A percentile compares a stretch with the other conserved stretches of the same genome.
Conservation (phyloP, 2,113 vertebrate genomes). For the Actenoides hombroni region DNA sequence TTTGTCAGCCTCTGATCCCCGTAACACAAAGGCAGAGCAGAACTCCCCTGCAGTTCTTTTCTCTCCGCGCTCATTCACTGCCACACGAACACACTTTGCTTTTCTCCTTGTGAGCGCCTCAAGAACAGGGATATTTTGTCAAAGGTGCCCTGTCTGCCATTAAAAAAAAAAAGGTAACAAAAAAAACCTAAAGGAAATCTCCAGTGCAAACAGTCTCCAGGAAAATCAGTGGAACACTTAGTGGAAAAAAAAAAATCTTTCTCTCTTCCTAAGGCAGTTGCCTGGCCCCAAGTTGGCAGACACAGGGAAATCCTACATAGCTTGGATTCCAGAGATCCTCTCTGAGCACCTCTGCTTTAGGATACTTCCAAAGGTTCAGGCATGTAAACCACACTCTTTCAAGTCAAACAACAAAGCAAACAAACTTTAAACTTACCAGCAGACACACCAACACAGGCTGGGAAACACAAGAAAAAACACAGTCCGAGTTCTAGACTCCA, state of each 20-base stretch:
- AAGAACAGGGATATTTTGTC: background rate
- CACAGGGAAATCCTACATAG: background rate
- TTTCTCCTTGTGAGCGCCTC: constrained; percentile 25
- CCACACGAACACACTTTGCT: constrained; percentile 2
- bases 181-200: background rate
- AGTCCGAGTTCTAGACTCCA: background rate
- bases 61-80: background rate
- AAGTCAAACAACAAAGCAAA: background rate
- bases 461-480: background rate
- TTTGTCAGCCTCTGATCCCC: background rate
- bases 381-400: background rate
- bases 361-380: background rate
- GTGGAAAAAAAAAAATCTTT: background rate
- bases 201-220: constrained; percentile 5
- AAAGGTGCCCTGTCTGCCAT: constrained; percentile 5
- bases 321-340: background rate
- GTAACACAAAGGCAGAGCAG: background rate
- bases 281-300: background rate
- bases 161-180: background rate
- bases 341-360: background rate
- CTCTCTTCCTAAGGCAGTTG: background rate
- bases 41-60: constrained; percentile 29
- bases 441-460: background rate
- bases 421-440: background rate
- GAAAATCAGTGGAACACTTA: constrained; percentile 42